Percentiles rank a stretch among this genome's conserved stretches.
These are phyloP conservation scores for Scomberomorus guttatus DNA, from an alignment of 2,797 vertebrate species.

Conservation along the genomic window DNA sequence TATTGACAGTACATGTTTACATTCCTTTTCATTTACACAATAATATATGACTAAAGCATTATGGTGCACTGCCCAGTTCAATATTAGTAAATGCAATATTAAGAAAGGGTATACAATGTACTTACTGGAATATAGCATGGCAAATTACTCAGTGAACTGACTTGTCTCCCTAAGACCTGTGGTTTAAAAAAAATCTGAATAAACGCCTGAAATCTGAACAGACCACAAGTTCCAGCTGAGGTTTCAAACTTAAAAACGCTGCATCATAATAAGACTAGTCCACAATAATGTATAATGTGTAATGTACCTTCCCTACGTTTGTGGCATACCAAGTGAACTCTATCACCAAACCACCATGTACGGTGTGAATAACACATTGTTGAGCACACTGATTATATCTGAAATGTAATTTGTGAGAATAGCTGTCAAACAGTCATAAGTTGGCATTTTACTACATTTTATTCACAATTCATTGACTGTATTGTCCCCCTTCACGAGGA, in stretches of 20 bases:
- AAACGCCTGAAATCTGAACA: slow-evolving; percentile 73
- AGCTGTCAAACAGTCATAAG: slow-evolving; percentile 65
- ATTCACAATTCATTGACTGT: slow-evolving; percentile 70
- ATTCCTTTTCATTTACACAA: slow-evolving; percentile 99
- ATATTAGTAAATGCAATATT: slow-evolving; percentile 93
- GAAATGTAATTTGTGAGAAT: slow-evolving; percentile 70
- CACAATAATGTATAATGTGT: slow-evolving; percentile 51
- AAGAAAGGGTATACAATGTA: slow-evolving; percentile 89
- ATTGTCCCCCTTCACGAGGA: slow-evolving; percentile 74
- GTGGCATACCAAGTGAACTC: slow-evolving; percentile 63
- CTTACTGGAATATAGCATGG: slow-evolving; percentile 87
- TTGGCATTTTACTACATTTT: slow-evolving; percentile 72
- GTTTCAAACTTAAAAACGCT: slow-evolving; percentile 69
- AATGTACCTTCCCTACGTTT: slow-evolving; percentile 62
- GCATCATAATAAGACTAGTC: slow-evolving; percentile 73
- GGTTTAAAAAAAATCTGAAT: slow-evolving; percentile 70
- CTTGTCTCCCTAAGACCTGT: slow-evolving; percentile 79
- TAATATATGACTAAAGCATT: slow-evolving; percentile 95
- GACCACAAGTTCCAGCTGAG: slow-evolving; percentile 67
- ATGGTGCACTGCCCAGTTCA: slow-evolving; percentile 91
- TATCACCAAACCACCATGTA: slow-evolving; percentile 54
- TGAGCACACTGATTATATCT: slow-evolving; percentile 77
- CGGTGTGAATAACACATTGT: slow-evolving; percentile 58
- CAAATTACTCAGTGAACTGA: slow-evolving; percentile 85
- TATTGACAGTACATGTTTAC: slow-evolving; percentile 99